phyloP scores from a whole-genome alignment of 2,797 vertebrate species.

The Parotocinclus haroldoi region DNA sequence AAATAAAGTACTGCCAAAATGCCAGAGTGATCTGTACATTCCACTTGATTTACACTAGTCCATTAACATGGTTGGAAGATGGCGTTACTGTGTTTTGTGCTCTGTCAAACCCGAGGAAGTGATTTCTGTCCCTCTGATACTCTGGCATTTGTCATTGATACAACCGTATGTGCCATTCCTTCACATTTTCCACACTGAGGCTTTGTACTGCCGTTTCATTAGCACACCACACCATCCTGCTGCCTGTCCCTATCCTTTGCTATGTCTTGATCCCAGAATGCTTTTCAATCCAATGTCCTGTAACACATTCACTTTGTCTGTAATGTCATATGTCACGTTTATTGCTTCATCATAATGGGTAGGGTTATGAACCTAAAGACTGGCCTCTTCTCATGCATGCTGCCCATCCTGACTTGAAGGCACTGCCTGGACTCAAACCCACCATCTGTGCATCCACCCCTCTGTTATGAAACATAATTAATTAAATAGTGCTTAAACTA shows the following conservation, averaged over 20 bases:
- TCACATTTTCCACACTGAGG: constrained; percentile 11
- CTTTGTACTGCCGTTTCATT: constrained; percentile 4
- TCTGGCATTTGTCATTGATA: constrained; percentile 20
- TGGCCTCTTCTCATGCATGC: too few relatives aligned
- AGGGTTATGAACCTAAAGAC: too few relatives aligned
- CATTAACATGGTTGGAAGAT: not conserved
- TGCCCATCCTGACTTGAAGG: too few relatives aligned
- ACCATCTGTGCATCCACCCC: too few relatives aligned
- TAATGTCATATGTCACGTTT: too few relatives aligned
- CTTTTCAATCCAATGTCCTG: not conserved
- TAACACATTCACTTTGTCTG: too few relatives aligned
- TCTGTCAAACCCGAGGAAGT: not conserved
- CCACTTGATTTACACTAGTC: too few relatives aligned
- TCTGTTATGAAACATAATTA: too few relatives aligned
- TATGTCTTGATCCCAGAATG: not conserved
- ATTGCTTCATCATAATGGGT: too few relatives aligned
- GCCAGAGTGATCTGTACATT: constrained; percentile 17
- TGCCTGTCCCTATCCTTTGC: constrained; percentile 5
- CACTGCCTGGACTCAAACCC: too few relatives aligned
- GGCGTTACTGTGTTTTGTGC: not conserved
- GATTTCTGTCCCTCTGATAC: not conserved
- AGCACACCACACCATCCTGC: constrained; percentile 4
- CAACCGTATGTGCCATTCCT: not conserved
- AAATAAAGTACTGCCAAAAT: constrained; percentile 25
- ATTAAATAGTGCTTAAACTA: too few relatives aligned